Evolutionary conservation across 2,797 vertebrate genomes (phyloP).

Genomic region (Myotis vivesi): DNA sequence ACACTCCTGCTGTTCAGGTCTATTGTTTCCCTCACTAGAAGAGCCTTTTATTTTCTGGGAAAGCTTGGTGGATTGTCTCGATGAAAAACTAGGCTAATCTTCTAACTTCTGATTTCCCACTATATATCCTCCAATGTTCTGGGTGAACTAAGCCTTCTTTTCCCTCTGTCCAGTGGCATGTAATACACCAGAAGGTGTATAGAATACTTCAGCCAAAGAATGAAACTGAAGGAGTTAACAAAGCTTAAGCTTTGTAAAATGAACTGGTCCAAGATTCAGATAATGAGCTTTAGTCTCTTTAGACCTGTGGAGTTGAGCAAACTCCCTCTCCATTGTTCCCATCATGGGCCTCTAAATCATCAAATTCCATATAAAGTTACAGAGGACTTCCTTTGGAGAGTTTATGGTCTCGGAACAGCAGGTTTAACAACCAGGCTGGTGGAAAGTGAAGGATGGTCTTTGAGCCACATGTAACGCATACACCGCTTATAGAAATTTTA

Average conservation of each 20-base stretch:
- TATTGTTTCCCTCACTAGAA: conserved; percentile 81
- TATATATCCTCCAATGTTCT: neutral
- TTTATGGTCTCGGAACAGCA: conserved; percentile 61
- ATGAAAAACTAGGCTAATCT: conserved; percentile 66
- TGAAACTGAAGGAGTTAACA: neutral
- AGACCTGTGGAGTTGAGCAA: conserved; percentile 15
- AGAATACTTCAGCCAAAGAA: conserved; percentile 14
- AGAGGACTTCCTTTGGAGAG: conserved; percentile 55
- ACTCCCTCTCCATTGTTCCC: neutral
- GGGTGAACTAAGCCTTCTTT: conserved; percentile 38
- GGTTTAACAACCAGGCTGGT: conserved; percentile 47
- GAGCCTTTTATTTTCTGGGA: conserved; percentile 76
- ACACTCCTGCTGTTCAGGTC: conserved; percentile 83
- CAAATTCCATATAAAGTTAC: conserved; percentile 63
- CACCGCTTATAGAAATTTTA: conserved; percentile 53
- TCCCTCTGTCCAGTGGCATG: neutral
- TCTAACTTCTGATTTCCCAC: conserved; percentile 58
- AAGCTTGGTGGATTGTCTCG: conserved; percentile 71
- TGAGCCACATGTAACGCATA: conserved; percentile 44
- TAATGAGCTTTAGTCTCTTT: conserved; percentile 49
- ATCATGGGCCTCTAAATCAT: conserved; percentile 46
- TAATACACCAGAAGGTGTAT: neutral
- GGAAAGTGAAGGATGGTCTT: conserved; percentile 42
- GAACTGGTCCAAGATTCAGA: conserved; percentile 3
- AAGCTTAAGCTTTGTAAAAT: conserved; percentile 29